Conservation (phyloP, 2,797 vertebrate genomes). For the Poeciliopsis turneri region DNA sequence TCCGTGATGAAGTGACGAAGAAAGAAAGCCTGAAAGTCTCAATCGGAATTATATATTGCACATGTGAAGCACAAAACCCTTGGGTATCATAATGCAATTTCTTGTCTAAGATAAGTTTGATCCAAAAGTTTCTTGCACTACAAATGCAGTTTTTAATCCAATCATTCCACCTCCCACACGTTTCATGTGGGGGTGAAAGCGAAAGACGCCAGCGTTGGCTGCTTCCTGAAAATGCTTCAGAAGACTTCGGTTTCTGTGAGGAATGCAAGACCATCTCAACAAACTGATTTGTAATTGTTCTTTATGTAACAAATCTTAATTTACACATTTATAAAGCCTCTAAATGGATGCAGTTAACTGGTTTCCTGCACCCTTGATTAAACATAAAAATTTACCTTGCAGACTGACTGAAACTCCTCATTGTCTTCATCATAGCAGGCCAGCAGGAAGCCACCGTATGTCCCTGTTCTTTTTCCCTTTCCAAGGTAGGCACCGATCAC, state of each 20-base stretch:
- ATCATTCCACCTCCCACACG: not conserved
- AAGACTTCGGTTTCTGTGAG: not conserved
- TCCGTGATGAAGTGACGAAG: not conserved
- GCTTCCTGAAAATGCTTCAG: not conserved
- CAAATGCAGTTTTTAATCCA: not conserved
- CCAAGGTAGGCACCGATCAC: constrained; percentile 92
- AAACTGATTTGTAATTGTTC: not conserved
- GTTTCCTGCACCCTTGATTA: not conserved
- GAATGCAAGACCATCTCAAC: not conserved
- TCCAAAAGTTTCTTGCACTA: not conserved
- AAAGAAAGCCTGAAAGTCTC: not conserved
- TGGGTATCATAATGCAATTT: not conserved
- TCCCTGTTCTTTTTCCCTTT: constrained; percentile 88
- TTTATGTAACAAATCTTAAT: not conserved
- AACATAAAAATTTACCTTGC: constrained; percentile 81
- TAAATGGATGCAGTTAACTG: not conserved
- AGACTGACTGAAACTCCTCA: constrained; percentile 91
- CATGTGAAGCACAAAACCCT: not conserved
- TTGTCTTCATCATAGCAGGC: constrained; percentile 90
- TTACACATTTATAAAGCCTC: not conserved
- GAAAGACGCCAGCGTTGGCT: not conserved
- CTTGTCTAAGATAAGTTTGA: not conserved
- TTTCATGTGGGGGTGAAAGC: not conserved
- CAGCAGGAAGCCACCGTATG: constrained; percentile 90
- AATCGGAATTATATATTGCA: not conserved